Conservation (phyloP, 2,797 vertebrate species). For the Typhlichthys eigenmanni region DNA sequence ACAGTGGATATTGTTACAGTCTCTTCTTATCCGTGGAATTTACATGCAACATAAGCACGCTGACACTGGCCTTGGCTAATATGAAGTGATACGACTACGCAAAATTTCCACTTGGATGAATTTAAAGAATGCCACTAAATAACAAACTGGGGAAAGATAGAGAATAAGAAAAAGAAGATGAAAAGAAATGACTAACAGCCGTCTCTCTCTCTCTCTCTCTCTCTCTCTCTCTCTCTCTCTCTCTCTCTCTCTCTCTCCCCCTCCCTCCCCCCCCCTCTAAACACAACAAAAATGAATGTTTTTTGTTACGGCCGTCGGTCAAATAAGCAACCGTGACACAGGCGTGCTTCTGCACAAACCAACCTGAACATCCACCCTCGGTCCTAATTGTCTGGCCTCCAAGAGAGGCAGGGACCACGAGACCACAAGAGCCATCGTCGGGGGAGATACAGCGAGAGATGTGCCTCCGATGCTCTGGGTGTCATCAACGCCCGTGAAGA, state of each 20-base stretch:
- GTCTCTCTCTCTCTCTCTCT: background rate
- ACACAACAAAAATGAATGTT: too few species aligned
- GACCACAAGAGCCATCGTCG: slow-evolving; percentile 26
- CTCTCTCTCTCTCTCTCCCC: too few species aligned
- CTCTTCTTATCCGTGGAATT: slow-evolving; percentile 60
- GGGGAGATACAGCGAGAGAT: slow-evolving; percentile 33
- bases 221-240: too few species aligned
- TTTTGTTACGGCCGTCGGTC: too few species aligned
- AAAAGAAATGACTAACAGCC: background rate
- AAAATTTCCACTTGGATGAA: slow-evolving; percentile 59
- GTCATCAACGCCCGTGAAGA: slow-evolving; percentile 37
- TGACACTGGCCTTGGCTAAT: slow-evolving; percentile 41
- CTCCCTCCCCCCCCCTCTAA: too few species aligned
- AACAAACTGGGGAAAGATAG: slow-evolving; percentile 17
- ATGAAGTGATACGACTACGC: slow-evolving; percentile 41
- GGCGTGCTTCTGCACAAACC: too few species aligned
- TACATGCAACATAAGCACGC: slow-evolving; percentile 53
- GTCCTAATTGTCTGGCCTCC: slow-evolving; percentile 42
- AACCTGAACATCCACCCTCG: too few species aligned
- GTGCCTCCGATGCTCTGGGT: slow-evolving; percentile 23
- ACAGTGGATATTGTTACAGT: slow-evolving; percentile 47
- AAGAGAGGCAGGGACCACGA: slow-evolving; percentile 28
- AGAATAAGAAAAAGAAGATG: slow-evolving; percentile 5
- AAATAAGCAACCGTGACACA: too few species aligned
- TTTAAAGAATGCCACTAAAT: slow-evolving; percentile 21